These are phyloP conservation scores for Dicycla oo DNA, from an alignment of 2,888 invertebrate species.

Conservation along the genomic window DNA sequence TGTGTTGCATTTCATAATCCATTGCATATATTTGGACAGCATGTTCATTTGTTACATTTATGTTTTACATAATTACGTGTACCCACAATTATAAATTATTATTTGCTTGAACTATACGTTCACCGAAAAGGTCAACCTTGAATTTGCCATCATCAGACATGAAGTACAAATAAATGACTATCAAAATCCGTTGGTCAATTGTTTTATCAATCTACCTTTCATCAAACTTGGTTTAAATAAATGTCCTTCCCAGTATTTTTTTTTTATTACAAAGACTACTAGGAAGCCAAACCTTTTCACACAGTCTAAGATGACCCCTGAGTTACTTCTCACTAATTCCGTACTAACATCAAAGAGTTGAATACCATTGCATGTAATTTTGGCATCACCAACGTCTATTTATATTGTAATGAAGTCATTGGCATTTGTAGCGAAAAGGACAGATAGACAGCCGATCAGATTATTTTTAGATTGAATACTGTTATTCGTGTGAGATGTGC, in stretches of 20 bases:
- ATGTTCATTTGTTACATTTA: no score
- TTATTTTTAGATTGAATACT: slow-evolving; percentile 72
- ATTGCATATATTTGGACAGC: no score
- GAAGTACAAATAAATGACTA: not conserved
- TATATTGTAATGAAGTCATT: slow-evolving; percentile 75
- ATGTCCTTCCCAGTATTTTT: not conserved
- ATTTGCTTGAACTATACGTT: no score
- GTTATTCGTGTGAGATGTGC: slow-evolving; percentile 44
- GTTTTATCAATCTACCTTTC: not conserved
- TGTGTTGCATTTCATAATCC: no score
- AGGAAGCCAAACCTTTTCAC: not conserved
- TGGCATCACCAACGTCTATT: slow-evolving; percentile 71
- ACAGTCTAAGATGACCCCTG: not conserved
- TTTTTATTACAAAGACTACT: not conserved
- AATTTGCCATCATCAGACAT: no score
- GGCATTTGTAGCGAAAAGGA: slow-evolving; percentile 79
- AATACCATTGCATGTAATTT: slow-evolving; percentile 65
- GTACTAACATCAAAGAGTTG: slow-evolving; percentile 58
- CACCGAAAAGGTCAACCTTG: not conserved
- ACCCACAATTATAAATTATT: no score
- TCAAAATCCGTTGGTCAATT: not conserved
- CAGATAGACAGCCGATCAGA: slow-evolving; percentile 63
- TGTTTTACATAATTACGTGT: no score
- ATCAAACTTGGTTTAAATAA: not conserved
- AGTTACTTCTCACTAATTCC: slow-evolving; percentile 28